Percentiles rank a stretch among this genome's conserved stretches.
Conservation (phyloP, 2,797 vertebrate species). For the Atherinosoma microstoma region DNA sequence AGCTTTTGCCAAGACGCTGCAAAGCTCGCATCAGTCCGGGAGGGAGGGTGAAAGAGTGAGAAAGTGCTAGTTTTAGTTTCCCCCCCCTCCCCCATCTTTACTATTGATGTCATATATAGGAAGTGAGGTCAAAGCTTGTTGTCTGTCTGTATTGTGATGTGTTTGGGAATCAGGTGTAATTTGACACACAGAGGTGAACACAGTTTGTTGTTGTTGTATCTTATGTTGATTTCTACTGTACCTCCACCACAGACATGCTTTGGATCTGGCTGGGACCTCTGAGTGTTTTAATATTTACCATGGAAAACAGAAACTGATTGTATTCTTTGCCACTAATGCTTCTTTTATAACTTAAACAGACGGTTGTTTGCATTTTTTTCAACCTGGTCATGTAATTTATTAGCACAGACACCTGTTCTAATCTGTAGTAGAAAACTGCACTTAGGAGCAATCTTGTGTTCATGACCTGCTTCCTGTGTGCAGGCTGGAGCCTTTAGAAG, state of each 20-base stretch:
- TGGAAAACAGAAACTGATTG: constrained; percentile 1
- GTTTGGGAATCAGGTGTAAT: constrained; percentile 15
- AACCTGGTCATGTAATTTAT: background rate
- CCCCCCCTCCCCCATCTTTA: constrained; percentile 76
- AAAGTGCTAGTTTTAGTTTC: constrained; percentile 59
- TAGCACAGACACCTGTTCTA: background rate
- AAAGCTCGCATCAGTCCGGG: constrained; percentile 43
- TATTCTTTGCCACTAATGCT: background rate
- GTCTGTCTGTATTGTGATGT: constrained; percentile 27
- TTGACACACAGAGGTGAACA: constrained; percentile 12
- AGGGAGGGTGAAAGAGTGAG: constrained; percentile 27
- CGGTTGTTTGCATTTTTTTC: background rate
- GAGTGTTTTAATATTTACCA: background rate
- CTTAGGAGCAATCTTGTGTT: constrained; percentile 21
- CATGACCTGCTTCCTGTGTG: constrained; percentile 44
- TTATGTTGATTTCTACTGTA: background rate
- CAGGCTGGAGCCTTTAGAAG: constrained; percentile 55
- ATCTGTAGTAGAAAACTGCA: background rate
- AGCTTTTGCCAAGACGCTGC: constrained; percentile 56
- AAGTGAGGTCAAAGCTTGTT: constrained; percentile 70
- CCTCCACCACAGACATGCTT: background rate
- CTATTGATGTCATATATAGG: constrained; percentile 71
- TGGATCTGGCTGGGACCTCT: background rate
- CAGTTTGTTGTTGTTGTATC: constrained; percentile 23
- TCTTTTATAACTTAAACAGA: background rate